Evolutionary conservation across 2,113 vertebrate species (phyloP).

Genomic region (Chloropsis hardwickii): DNA sequence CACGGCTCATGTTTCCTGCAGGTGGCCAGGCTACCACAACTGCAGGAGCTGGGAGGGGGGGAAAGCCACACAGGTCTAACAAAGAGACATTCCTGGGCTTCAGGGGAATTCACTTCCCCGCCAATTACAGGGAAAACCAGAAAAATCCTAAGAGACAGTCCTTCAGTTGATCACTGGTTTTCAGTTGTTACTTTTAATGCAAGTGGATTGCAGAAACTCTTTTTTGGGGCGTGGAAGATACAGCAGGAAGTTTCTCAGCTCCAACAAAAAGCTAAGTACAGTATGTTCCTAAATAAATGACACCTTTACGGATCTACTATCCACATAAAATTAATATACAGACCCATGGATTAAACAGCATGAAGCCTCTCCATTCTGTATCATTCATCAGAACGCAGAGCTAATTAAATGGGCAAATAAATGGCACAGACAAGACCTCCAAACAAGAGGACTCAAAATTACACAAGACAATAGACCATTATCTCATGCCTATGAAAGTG

Average conservation of each 20-base stretch:
- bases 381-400: background rate
- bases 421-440: background rate
- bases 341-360: background rate
- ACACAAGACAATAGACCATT: background rate
- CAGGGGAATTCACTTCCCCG: background rate
- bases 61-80: background rate
- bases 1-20: background rate
- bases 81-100: background rate
- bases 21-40: background rate
- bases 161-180: background rate
- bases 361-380: background rate
- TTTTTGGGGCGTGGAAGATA: background rate
- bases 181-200: background rate
- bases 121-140: background rate
- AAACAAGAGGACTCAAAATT: background rate
- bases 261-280: background rate
- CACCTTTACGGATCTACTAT: background rate
- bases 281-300: background rate
- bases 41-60: background rate
- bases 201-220: background rate
- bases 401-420: background rate
- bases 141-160: background rate
- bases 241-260: background rate
- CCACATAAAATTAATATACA: background rate
- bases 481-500: background rate